These are phyloP conservation scores for Drymonia ruficornis DNA, from an alignment of 2,888 invertebrate species.

Conservation along the genomic window DNA sequence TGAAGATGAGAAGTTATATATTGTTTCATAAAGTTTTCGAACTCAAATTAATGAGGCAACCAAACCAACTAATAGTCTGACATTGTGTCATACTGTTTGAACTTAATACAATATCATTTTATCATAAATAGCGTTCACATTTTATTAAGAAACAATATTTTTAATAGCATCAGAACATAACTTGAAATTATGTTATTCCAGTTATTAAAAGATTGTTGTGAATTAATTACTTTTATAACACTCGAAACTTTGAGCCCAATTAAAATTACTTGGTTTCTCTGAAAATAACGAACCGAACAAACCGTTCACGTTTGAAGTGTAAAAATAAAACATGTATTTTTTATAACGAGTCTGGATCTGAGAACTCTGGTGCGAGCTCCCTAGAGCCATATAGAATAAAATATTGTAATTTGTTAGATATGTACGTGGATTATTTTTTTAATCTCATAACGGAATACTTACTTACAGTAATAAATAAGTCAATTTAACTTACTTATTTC, in stretches of 20 bases:
- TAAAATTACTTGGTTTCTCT: conserved; percentile 32
- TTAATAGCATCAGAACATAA: too few species aligned
- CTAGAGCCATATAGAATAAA: conserved; percentile 14
- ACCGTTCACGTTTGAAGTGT: conserved; percentile 19
- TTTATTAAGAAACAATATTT: neutral
- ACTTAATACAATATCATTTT: neutral
- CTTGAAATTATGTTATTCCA: too few species aligned
- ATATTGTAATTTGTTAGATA: conserved; percentile 2
- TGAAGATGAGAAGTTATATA: conserved; percentile 20
- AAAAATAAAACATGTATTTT: conserved; percentile 31
- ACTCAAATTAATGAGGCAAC: conserved; percentile 11
- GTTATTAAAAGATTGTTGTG: too few species aligned
- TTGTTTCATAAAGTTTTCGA: conserved; percentile 16
- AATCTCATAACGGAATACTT: too few species aligned
- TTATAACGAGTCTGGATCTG: conserved; percentile 31
- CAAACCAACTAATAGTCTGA: neutral
- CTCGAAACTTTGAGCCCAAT: conserved; percentile 30
- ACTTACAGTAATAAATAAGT: too few species aligned
- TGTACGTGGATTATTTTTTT: neutral
- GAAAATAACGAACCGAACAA: conserved; percentile 35
- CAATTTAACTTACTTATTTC: too few species aligned
- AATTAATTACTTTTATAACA: neutral
- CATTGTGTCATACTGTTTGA: neutral
- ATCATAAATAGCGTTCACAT: neutral
- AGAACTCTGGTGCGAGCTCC: conserved; percentile 18